phyloP scores from a whole-genome alignment of 2,113 vertebrate species.

The Osmerus mordax region DNA sequence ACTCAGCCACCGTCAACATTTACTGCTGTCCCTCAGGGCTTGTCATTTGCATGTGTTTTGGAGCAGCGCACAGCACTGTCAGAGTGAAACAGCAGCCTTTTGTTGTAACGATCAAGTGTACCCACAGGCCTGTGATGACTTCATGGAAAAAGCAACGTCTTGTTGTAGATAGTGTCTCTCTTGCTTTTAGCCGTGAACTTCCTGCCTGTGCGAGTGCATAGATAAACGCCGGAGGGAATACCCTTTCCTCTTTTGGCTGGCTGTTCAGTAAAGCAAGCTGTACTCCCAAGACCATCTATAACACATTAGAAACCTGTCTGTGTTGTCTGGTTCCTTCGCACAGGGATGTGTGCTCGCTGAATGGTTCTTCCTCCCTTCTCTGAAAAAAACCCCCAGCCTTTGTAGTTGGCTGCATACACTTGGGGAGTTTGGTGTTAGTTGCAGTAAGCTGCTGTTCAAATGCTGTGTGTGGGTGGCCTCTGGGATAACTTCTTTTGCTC shows the following conservation, averaged over 20 bases:
- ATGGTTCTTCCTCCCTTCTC: constrained; percentile 28
- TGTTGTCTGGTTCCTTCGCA: constrained; percentile 5
- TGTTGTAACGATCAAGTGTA: constrained; percentile 52
- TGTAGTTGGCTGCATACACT: constrained; percentile 37
- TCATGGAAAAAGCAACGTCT: constrained; percentile 77
- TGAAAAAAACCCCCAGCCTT: constrained; percentile 28
- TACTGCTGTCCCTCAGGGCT: constrained; percentile 39
- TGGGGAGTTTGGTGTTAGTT: constrained; percentile 33
- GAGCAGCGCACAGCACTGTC: constrained; percentile 54
- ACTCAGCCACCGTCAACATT: not conserved
- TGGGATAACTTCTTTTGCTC: not conserved
- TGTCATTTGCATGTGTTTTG: constrained; percentile 64
- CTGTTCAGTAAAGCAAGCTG: not conserved
- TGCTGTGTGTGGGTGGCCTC: constrained; percentile 22
- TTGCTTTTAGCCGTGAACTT: constrained; percentile 71
- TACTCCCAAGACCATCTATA: not conserved
- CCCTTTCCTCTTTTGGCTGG: constrained; percentile 40
- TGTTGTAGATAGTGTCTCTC: constrained; percentile 70
- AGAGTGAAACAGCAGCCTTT: constrained; percentile 59
- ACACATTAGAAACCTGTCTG: not conserved
- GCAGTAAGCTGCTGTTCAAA: constrained; percentile 18
- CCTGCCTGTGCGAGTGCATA: constrained; percentile 61
- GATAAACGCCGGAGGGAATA: constrained; percentile 61
- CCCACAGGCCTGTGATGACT: constrained; percentile 65
- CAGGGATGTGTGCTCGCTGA: constrained; percentile 14